These are phyloP conservation scores for Shargacucullia verbasci DNA, from an alignment of 2,888 invertebrate species.

Conservation along the genomic window DNA sequence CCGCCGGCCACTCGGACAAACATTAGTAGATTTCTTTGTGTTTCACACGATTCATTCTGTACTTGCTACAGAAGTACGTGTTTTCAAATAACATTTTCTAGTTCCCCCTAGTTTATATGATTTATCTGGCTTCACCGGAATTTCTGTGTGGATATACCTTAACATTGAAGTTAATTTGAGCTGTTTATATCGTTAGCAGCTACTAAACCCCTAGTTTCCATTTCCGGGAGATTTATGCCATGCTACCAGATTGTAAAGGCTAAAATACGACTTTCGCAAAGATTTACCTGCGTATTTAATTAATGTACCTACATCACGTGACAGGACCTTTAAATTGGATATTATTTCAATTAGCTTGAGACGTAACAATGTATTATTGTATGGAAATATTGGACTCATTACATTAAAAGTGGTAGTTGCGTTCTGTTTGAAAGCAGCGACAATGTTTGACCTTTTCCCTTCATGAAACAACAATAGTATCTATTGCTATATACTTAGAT, in stretches of 20 bases:
- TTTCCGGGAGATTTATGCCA: slow-evolving; percentile 33
- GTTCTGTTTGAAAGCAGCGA: slow-evolving; percentile 69
- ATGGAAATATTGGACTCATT: slow-evolving; percentile 84
- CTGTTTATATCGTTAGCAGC: slow-evolving; percentile 14
- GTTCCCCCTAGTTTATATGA: slow-evolving; percentile 34
- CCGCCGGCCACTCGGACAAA: slow-evolving; percentile 73
- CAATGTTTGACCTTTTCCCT: slow-evolving; percentile 76
- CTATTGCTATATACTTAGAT: slow-evolving; percentile 51
- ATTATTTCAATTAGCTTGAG: slow-evolving; percentile 79
- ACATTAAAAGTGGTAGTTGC: slow-evolving; percentile 71
- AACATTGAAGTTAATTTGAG: slow-evolving; percentile 11
- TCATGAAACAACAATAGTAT: slow-evolving; percentile 58
- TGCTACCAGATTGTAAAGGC: slow-evolving; percentile 23
- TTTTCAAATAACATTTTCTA: slow-evolving; percentile 43
- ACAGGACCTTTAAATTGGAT: slow-evolving; percentile 64
- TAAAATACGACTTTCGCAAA: slow-evolving; percentile 38
- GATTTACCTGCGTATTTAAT: slow-evolving; percentile 47
- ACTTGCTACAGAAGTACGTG: slow-evolving; percentile 40
- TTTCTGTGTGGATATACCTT: slow-evolving; percentile 21
- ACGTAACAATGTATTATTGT: slow-evolving; percentile 84
- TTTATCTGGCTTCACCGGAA: slow-evolving; percentile 33
- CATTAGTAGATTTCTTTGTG: slow-evolving; percentile 83
- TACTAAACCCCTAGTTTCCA: slow-evolving; percentile 30
- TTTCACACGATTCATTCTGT: slow-evolving; percentile 75
- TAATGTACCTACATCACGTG: slow-evolving; percentile 56